Evolutionary conservation across 2,113 vertebrate species (phyloP).

Genomic region (Malurus melanocephalus): DNA sequence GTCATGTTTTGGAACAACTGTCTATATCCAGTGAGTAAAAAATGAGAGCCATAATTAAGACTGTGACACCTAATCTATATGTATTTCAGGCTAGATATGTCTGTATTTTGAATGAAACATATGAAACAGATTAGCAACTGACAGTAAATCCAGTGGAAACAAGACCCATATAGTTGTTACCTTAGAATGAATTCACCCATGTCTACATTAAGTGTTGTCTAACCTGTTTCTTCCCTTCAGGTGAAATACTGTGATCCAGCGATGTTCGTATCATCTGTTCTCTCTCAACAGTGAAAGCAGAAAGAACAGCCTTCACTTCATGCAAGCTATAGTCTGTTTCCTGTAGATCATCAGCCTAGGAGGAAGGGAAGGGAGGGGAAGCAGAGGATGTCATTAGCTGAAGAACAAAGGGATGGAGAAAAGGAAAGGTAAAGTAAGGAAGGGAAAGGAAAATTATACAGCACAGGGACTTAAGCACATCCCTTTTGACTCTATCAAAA

Average conservation of each 20-base stretch:
- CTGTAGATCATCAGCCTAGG: conserved; percentile 66
- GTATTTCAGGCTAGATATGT: background rate
- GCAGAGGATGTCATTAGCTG: background rate
- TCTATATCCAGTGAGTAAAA: background rate
- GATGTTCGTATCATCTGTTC: conserved; percentile 57
- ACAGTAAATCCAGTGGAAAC: background rate
- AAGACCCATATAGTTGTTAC: background rate
- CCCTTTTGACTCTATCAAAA: background rate
- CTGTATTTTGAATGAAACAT: background rate
- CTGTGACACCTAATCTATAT: background rate
- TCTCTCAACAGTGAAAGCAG: conserved; percentile 62
- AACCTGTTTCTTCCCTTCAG: conserved; percentile 41
- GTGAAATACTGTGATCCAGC: background rate
- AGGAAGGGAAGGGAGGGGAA: background rate
- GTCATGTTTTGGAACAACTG: background rate
- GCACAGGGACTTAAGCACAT: background rate
- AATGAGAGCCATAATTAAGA: background rate
- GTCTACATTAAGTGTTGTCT: background rate
- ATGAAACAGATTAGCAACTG: background rate
- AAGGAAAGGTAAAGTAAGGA: background rate
- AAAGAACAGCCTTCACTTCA: conserved; percentile 57
- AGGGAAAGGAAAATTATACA: background rate
- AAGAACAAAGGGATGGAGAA: background rate
- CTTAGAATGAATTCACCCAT: background rate
- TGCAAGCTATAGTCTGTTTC: conserved; percentile 68